These are phyloP conservation scores for Spheniscus mendiculus DNA, from an alignment of 2,113 vertebrate genomes.

Conservation along the genomic window DNA sequence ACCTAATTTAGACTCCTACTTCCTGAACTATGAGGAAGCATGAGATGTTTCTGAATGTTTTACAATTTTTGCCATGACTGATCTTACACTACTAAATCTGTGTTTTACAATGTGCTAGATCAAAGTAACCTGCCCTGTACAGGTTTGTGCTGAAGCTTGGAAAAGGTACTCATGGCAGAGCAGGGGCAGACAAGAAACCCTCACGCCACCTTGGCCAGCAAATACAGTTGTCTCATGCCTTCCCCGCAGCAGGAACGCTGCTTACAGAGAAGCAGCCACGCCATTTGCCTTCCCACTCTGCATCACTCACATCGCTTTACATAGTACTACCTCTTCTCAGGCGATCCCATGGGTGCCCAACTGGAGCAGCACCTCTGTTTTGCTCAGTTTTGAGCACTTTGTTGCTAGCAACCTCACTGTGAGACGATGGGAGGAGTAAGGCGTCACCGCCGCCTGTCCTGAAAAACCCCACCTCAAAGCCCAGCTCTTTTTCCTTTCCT, in stretches of 20 bases:
- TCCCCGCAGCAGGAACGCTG: background rate
- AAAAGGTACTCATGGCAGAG: background rate
- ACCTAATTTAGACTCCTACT: background rate
- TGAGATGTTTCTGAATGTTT: background rate
- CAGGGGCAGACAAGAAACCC: background rate
- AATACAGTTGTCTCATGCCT: accelerated
- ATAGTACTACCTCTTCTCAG: accelerated
- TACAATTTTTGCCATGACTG: background rate
- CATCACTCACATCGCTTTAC: accelerated
- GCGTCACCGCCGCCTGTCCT: accelerated
- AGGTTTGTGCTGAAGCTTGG: background rate
- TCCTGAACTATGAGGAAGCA: background rate
- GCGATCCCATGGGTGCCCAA: accelerated
- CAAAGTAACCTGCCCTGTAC: accelerated
- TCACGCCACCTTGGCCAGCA: background rate
- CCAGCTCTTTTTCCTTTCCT: background rate
- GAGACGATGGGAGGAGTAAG: background rate
- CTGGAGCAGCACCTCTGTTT: background rate
- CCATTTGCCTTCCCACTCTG: background rate
- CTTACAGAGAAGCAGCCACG: background rate
- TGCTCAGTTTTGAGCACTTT: background rate
- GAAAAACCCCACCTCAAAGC: background rate
- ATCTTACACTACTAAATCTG: background rate
- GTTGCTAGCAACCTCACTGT: background rate
- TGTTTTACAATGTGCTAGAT: background rate